Percentiles rank a stretch among this genome's conserved stretches.
phyloP scores from a whole-genome alignment of 2,888 invertebrate species.

The Himalopsyche anomala region DNA sequence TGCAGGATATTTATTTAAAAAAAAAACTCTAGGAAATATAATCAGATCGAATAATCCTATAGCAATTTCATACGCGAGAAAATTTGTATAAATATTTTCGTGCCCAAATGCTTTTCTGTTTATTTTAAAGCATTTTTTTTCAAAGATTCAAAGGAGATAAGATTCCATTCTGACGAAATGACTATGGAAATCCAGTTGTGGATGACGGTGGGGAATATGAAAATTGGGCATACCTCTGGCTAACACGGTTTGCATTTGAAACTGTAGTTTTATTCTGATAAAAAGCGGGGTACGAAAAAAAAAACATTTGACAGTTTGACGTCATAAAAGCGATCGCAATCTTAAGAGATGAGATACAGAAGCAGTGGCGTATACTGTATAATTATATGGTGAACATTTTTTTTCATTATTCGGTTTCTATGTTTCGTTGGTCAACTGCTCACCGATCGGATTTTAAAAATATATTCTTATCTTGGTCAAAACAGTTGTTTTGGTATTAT shows the following conservation, averaged over 20 bases:
- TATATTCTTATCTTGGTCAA: too few relatives aligned
- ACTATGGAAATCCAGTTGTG: slow-evolving; percentile 38
- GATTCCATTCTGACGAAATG: slow-evolving; percentile 31
- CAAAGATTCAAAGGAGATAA: slow-evolving; percentile 28
- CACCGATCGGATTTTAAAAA: too few relatives aligned
- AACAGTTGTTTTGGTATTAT: too few relatives aligned
- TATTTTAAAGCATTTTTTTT: slow-evolving; percentile 23
- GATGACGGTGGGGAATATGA: slow-evolving; percentile 24
- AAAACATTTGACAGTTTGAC: slow-evolving; percentile 48
- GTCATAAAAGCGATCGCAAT: slow-evolving; percentile 62
- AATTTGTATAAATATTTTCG: slow-evolving; percentile 22
- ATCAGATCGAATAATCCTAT: slow-evolving; percentile 7
- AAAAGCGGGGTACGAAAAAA: slow-evolving; percentile 39
- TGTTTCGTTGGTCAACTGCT: too few relatives aligned
- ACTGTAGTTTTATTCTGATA: slow-evolving; percentile 41
- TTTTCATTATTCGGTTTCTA: too few relatives aligned
- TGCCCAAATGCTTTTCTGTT: slow-evolving; percentile 38
- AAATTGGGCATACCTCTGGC: slow-evolving; percentile 36
- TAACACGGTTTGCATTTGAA: slow-evolving; percentile 53
- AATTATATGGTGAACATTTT: background rate
- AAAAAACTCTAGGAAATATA: background rate
- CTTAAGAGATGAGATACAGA: slow-evolving; percentile 53
- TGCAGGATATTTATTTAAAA: slow-evolving; percentile 18
- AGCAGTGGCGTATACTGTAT: background rate
- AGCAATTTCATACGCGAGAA: slow-evolving; percentile 24